Base-by-base conservation (phyloP, 2,113 vertebrate genomes). In the Sardina pilchardus region DNA sequence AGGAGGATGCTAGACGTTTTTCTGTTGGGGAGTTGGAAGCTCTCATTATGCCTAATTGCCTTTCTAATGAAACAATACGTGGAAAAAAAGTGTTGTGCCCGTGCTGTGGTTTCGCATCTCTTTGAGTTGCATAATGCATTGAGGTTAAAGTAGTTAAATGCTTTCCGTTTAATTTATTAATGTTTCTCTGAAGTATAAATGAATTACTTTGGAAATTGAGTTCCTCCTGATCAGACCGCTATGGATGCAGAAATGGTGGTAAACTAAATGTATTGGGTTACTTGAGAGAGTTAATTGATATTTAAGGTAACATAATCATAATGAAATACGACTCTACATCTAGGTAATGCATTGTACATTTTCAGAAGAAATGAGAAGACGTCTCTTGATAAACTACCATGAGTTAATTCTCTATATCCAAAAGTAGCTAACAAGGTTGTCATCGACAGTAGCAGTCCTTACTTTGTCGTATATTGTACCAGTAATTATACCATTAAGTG, bases 141-240 rank as follows among this genome's bases (percentile, higher is more conserved):
- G 87, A 83, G 91, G 89, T 91, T 91, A 91, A 91, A 89, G 87
- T 90, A 89, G 90, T 83, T 89, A 84, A 89, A 88, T 85, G 85
- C 53, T 89, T 53, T 89, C 85, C 82, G 50, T 88, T 91, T 92
- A 81, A 90, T 92, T 92, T 91, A 92, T 93, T 91, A 91, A 92
- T 91, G 89, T 88, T 85, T 88, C 87, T 87, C 63, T 56, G 80
- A 87, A 81, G 87, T 90, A 86, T 86, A 82, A 83, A 34, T 78
- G 14, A 12, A 12, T 78, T 30, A 19, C 14, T 36, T 36, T 36
- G 12, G 30, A 34, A 78, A 78, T 78, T 30, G 71, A 78, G 3
- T 34, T 39, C 34, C 71, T 78, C 3, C 16, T 67, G 7, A 78
- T 78, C 34, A 78, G 71, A 78, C 30, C 17, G 30, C 71, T 12